Evolutionary conservation across 1,140 invertebrate species (phyloP).

Genomic region (Samia ricini): DNA sequence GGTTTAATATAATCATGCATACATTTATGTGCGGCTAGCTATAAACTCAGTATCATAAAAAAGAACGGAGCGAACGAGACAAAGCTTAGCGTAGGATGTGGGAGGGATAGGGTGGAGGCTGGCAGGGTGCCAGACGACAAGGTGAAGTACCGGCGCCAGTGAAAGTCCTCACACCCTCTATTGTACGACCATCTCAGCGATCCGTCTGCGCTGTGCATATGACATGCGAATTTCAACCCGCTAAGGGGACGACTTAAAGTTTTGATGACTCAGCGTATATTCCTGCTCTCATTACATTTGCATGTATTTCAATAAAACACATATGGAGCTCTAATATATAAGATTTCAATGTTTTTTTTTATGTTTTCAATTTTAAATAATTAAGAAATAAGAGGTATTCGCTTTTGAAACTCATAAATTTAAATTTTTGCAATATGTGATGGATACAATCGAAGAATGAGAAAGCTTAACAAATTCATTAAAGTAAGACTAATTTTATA

Average conservation of each 20-base stretch:
- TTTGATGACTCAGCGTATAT: background rate
- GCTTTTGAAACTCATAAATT: background rate
- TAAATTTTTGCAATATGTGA: background rate
- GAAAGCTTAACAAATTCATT: background rate
- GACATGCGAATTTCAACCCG: background rate
- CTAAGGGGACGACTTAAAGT: background rate
- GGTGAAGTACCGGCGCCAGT: slow-evolving; percentile 64
- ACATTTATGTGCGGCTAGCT: background rate
- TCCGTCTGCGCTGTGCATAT: background rate
- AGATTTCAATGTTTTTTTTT: background rate
- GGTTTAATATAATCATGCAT: background rate
- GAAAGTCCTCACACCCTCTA: slow-evolving; percentile 46
- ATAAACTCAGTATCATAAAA: slow-evolving; percentile 3
- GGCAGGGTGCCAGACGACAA: slow-evolving; percentile 57
- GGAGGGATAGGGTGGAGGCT: slow-evolving; percentile 25
- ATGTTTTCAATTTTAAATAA: background rate
- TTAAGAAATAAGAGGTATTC: background rate
- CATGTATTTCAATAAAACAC: background rate
- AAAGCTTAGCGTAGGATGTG: slow-evolving; percentile 22
- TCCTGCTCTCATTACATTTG: background rate
- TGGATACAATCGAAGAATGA: background rate
- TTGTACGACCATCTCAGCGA: slow-evolving; percentile 15
- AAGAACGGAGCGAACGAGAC: slow-evolving; percentile 14
- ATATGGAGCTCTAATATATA: background rate
- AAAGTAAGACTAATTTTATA: no score